Conservation (phyloP, 2,888 invertebrate genomes). For the Drosophila greeni region DNA sequence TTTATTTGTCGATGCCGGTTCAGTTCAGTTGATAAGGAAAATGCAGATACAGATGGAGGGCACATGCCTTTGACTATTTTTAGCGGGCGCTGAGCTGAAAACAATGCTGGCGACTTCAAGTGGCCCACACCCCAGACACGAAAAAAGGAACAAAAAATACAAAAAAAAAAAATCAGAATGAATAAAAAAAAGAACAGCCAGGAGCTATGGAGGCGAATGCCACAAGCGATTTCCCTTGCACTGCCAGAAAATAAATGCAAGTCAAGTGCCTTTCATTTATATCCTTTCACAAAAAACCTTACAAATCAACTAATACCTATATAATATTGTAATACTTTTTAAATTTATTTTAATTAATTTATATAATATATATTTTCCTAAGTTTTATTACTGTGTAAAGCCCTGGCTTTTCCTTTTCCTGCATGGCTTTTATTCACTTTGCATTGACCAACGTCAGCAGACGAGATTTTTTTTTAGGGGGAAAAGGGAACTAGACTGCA, state of each 20-base stretch:
- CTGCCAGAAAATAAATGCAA: neutral
- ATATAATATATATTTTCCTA: neutral
- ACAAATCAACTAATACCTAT: neutral
- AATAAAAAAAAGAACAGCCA: constrained; percentile 10
- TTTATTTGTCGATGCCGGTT: constrained; percentile 9
- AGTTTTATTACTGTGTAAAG: neutral
- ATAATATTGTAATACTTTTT: too few relatives aligned
- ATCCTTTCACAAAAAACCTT: neutral
- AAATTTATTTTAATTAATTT: neutral
- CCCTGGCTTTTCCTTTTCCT: neutral
- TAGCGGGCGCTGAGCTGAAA: constrained; percentile 66
- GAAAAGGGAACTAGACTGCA: constrained; percentile 1
- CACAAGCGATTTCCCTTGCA: constrained; percentile 13
- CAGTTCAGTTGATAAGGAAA: constrained; percentile 9
- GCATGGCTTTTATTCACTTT: constrained; percentile 23
- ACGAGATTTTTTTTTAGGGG: neutral
- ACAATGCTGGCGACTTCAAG: constrained; percentile 65
- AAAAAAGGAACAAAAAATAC: neutral
- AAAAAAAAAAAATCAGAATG: constrained; percentile 1
- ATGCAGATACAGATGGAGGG: constrained; percentile 52
- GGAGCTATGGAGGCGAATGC: constrained; percentile 3
- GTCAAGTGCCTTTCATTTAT: neutral
- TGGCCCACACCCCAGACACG: constrained; percentile 44
- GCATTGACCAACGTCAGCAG: constrained; percentile 38
- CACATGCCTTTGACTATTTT: constrained; percentile 66